Percentiles rank a stretch among this genome's conserved stretches.
phyloP scores from a whole-genome alignment of 2,888 invertebrate genomes.

The Mythimna albipuncta region DNA sequence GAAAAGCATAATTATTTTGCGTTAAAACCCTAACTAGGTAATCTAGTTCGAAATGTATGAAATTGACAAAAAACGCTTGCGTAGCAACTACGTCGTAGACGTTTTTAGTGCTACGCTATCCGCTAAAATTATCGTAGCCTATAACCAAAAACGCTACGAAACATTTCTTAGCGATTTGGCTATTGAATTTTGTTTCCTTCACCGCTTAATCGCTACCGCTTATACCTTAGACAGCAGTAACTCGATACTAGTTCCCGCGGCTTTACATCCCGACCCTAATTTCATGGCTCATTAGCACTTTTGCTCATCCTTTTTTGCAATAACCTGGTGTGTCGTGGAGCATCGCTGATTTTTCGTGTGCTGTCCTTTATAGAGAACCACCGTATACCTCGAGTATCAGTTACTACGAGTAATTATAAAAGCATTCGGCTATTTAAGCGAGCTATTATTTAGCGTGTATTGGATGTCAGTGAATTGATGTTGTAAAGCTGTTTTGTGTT shows the following conservation, averaged over 20 bases:
- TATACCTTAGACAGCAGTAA: slow-evolving; percentile 71
- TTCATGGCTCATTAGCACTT: slow-evolving; percentile 87
- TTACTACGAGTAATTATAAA: slow-evolving; percentile 61
- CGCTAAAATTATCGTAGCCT: slow-evolving; percentile 23
- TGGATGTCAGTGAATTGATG: slow-evolving; percentile 61
- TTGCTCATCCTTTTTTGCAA: slow-evolving; percentile 84
- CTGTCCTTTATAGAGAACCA: slow-evolving; percentile 74
- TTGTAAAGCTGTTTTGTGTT: slow-evolving; percentile 35
- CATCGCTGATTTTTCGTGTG: slow-evolving; percentile 66
- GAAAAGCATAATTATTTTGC: too few species aligned
- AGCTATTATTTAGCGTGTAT: slow-evolving; percentile 57
- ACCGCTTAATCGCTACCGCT: slow-evolving; percentile 48
- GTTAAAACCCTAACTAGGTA: too few species aligned
- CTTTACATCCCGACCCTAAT: slow-evolving; percentile 85
- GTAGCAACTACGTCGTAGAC: slow-evolving; percentile 24
- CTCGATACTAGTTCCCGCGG: slow-evolving; percentile 75
- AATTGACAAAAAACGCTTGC: background rate
- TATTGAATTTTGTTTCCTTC: background rate
- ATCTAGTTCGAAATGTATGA: too few species aligned
- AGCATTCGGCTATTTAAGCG: slow-evolving; percentile 50
- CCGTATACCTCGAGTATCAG: slow-evolving; percentile 71
- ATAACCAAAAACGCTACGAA: slow-evolving; percentile 2
- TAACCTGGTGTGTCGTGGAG: slow-evolving; percentile 76
- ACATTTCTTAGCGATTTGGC: background rate
- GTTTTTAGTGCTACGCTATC: slow-evolving; percentile 4